Base-by-base conservation (phyloP, 2,113 vertebrate genomes). In the Strigops habroptila region DNA sequence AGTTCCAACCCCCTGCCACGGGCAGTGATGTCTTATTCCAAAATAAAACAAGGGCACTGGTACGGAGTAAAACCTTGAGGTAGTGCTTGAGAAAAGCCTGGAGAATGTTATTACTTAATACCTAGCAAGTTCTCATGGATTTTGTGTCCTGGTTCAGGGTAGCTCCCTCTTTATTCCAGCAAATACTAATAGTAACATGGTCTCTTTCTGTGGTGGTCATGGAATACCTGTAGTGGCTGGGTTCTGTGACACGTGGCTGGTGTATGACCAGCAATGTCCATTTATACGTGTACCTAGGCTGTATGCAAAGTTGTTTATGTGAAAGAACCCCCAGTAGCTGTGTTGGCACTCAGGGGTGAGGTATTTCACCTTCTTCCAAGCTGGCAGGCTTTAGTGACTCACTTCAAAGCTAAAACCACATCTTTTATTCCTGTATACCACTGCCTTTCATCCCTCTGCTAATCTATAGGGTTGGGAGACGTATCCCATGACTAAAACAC, bases 101-200 rank as follows among this genome's bases (percentile, higher is more conserved):
- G 22, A 16, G 74, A 70, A 13, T 43, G 19, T 6, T 57, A 35
- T 13, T 35, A 9, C 12, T 48, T 91, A 49, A 35, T 19, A 37
- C 23, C 21, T 41, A 30, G 24, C 12, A 73, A 63, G 28, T 23
- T 67, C 13, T 3, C 4, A 2, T 12, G 46, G 41, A 15, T 57
- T 89, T 46, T 62, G 25, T 52, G 33, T 35, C 46, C 17, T 41
- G 7, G 70, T 88, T 82, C 30, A 31, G 30, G 25, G 15, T n/a
- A 33, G 2, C 28, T 62, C 79, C 18, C 23, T 67, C 3, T 59
- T 57, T 69, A 31, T 52, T 88, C 30, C 41, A 65, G 39, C 27
- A 65, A 31, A 23, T 64, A 21, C 23, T 46, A 43, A 11, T 35
- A 41, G 41, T 7, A 33, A 1, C 0, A 3, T 18, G 0, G 0